phyloP scores from a whole-genome alignment of 2,888 invertebrate species.

The Dysmachus trigonus region DNA sequence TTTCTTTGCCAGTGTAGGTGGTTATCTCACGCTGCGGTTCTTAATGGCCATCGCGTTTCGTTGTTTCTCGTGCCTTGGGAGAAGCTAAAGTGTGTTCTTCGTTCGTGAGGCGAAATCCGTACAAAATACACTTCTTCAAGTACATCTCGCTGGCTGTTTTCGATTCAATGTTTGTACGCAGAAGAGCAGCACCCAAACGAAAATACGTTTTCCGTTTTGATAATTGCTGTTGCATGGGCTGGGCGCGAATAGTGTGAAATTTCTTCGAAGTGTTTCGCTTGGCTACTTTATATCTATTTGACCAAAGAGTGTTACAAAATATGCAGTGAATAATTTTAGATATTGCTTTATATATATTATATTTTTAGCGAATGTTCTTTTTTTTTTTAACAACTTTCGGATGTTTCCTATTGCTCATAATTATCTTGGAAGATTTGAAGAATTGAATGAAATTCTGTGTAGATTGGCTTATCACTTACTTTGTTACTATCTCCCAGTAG shows the following conservation, averaged over 20 bases:
- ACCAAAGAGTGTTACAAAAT: background rate
- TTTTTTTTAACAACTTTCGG: background rate
- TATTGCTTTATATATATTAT: background rate
- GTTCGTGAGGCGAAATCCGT: background rate
- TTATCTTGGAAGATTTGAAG: background rate
- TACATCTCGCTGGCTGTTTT: background rate
- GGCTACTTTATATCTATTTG: background rate
- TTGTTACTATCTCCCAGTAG: background rate
- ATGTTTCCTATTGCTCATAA: background rate
- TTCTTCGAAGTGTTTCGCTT: background rate
- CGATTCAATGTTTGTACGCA: conserved; percentile 28
- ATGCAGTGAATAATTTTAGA: conserved; percentile 6
- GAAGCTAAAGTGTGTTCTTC: background rate
- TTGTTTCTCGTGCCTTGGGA: background rate
- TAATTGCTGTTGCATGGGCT: conserved; percentile 1
- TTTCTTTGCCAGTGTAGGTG: conserved; percentile 28
- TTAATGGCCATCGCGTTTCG: background rate
- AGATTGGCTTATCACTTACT: background rate
- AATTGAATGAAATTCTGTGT: background rate
- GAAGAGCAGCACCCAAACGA: background rate
- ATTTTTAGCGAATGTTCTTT: background rate
- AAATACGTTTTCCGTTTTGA: conserved; percentile 20
- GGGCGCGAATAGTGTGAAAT: conserved; percentile 21
- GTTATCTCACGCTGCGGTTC: conserved; percentile 28
- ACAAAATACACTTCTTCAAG: background rate